phyloP scores from a whole-genome alignment of 2,113 vertebrate genomes.

The Haplochromis burtoni region DNA sequence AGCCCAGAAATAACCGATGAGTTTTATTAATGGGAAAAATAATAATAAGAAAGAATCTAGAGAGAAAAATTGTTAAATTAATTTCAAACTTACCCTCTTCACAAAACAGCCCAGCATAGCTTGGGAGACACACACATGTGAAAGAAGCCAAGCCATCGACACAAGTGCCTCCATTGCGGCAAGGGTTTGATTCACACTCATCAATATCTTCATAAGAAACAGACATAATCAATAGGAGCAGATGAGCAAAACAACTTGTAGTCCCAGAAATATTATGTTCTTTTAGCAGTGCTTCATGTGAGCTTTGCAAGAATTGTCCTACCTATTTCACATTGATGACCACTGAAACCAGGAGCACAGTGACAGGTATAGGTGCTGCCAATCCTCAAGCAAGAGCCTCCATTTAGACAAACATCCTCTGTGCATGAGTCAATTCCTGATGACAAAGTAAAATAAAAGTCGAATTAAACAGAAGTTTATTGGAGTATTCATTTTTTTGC shows the following conservation, averaged over 20 bases:
- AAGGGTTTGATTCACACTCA: slow-evolving; percentile 92
- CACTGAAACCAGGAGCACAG: slow-evolving; percentile 86
- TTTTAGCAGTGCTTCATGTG: background rate
- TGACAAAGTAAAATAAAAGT: background rate
- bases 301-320: background rate
- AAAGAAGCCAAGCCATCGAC: slow-evolving; percentile 84
- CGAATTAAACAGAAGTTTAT: background rate
- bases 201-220: slow-evolving; percentile 79
- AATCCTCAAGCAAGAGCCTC: slow-evolving; percentile 82
- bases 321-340: slow-evolving; percentile 90
- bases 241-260: background rate
- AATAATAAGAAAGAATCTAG: background rate
- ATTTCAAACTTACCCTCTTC: slow-evolving; percentile 81
- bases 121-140: slow-evolving; percentile 87
- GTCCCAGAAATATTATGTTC: background rate
- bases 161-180: slow-evolving; percentile 90
- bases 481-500: background rate
- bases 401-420: slow-evolving; percentile 81
- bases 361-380: slow-evolving; percentile 78
- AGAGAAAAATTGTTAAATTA: background rate
- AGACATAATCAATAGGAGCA: background rate
- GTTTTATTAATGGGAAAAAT: background rate
- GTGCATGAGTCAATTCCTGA: slow-evolving; percentile 80
- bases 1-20: background rate
- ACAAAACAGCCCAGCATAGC: slow-evolving; percentile 85